Percentiles rank a stretch among this genome's conserved stretches.
These are phyloP conservation scores for Temnothorax rugatulus DNA, from an alignment of 2,888 invertebrate genomes.

Conservation along the genomic window DNA sequence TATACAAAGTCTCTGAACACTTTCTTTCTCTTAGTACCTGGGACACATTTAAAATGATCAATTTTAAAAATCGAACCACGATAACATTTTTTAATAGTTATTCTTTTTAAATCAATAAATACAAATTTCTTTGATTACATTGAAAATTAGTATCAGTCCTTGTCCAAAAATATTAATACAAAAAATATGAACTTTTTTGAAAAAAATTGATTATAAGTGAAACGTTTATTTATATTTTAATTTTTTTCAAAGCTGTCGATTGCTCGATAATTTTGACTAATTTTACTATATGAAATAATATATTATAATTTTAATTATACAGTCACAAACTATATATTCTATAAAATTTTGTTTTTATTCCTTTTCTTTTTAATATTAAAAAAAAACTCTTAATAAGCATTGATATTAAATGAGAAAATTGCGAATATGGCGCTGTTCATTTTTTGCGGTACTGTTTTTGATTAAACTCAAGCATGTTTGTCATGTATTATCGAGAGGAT, in stretches of 20 bases:
- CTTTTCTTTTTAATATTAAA: neutral
- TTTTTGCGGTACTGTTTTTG: slow-evolving; percentile 17
- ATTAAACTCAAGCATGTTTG: slow-evolving; percentile 31
- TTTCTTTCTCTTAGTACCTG: neutral
- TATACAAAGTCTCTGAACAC: neutral
- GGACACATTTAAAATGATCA: neutral
- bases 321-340: neutral
- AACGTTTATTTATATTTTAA: neutral
- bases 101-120: neutral
- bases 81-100: neutral
- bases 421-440: neutral
- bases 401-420: slow-evolving; percentile 4
- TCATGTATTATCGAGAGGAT: neutral
- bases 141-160: neutral
- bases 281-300: neutral
- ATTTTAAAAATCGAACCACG: neutral
- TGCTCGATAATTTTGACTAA: neutral
- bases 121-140: neutral
- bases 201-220: neutral
- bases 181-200: neutral
- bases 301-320: neutral
- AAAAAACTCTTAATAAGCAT: neutral
- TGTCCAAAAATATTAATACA: neutral
- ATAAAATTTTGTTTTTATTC: neutral
- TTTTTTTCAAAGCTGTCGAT: neutral